Evolutionary conservation across 2,113 vertebrate genomes (phyloP).

Genomic region (Brevimyrus niger): DNA sequence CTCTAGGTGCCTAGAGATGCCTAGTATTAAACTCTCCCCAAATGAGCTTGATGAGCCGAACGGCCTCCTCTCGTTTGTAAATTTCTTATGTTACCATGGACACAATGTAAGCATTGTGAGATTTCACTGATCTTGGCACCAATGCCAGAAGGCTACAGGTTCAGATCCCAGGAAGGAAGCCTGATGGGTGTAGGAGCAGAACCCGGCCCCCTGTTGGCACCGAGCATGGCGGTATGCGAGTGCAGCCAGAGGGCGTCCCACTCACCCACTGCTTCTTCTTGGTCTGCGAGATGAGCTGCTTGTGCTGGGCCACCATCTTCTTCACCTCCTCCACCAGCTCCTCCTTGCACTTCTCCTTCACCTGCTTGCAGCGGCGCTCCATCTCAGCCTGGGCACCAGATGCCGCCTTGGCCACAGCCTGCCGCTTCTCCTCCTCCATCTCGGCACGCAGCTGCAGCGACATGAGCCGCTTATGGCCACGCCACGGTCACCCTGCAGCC

Average conservation of each 20-base stretch:
- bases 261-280: constrained; percentile 99
- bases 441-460: constrained; percentile 75
- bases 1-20: no score
- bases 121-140: not conserved
- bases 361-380: constrained; percentile 94
- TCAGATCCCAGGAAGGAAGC: not conserved
- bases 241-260: constrained; percentile 1
- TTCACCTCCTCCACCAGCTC: constrained; percentile 99
- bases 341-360: constrained; percentile 98
- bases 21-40: no score
- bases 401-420: constrained; percentile 89
- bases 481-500: not conserved
- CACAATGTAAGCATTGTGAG: not conserved
- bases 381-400: constrained; percentile 78
- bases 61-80: no score
- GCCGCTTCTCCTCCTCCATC: constrained; percentile 97
- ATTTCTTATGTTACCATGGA: not conserved
- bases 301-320: constrained; percentile 91
- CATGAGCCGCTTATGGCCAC: not conserved
- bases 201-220: not conserved
- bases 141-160: not conserved
- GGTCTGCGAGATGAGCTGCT: constrained; percentile 93
- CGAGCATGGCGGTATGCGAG: not conserved
- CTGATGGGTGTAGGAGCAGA: not conserved
- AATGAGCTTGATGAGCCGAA: no score